Base-by-base conservation (phyloP, 2,797 vertebrate genomes). In the Poecile montanus region DNA sequence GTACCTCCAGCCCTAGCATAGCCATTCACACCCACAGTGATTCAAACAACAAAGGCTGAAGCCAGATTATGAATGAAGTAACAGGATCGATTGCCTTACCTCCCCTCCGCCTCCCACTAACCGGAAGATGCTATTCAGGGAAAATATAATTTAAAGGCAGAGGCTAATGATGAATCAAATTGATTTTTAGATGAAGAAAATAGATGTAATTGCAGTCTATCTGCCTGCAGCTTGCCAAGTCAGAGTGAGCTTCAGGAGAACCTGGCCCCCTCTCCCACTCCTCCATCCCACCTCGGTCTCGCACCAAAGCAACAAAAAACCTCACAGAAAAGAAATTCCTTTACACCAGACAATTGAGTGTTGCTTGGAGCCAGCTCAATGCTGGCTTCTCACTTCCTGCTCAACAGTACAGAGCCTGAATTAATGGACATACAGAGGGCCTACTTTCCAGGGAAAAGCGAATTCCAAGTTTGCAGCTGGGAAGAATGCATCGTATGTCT, bases 401-500 rank as follows among this genome's bases (percentile, higher is more conserved):
- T 78, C 70, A 82, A 73, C 62, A 72, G 91, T 34, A 93, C 95
- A 77, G 42, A 85, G 93, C 61, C 81, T 93, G 65, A 89, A 92
- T 82, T 91, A 94, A 88, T 58, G 71, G 74, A 95, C 57, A 70
- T 80, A 53, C 71, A 65, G 42, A 96, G 76, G 78, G 94, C 82
- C 89, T 89, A 51, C 80, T 96, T 96, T 96, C 93, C 29, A 7
- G 45, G 51, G 63, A 91, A 96, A 88, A 91, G 84, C 8, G 16
- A 91, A 95, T 60, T 94, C 90, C 10, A 0, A 94, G 87, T 23
- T n/a, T 89, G 87, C 94, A 97, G 95, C 90, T 89, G 90, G 87
- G 67, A 97, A 94, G 97, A 97, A 98, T 97, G 96, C 84, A 75
- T 85, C 51, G 73, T 92, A 97, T 96, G 98, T 96, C 97, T 98